Evolutionary conservation across 2,888 invertebrate species (phyloP).

Genomic region (Cynaeus angustus): DNA sequence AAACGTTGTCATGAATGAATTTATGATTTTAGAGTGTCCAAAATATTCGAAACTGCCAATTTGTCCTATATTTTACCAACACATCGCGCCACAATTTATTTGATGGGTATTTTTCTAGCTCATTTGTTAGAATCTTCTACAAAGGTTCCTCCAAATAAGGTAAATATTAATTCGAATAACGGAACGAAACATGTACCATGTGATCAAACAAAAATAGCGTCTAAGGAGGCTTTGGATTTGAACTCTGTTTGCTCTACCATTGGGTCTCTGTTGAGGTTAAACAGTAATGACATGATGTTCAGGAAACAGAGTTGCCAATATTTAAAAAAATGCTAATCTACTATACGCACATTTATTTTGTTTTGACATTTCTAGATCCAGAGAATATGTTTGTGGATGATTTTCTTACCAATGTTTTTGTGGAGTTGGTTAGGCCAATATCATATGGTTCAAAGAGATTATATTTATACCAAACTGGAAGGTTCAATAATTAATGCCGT

Average conservation of each 20-base stretch:
- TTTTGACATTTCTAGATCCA: slow-evolving; percentile 60
- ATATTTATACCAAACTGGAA: slow-evolving; percentile 72
- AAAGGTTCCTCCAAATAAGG: slow-evolving; percentile 13
- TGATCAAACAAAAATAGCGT: too few relatives aligned
- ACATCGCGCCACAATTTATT: slow-evolving; percentile 78
- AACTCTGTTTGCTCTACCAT: too few relatives aligned
- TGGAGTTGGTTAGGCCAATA: slow-evolving; percentile 74
- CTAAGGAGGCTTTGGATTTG: too few relatives aligned
- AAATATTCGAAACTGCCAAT: slow-evolving; percentile 78
- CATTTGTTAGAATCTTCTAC: slow-evolving; percentile 69
- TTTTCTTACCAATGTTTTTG: slow-evolving; percentile 68
- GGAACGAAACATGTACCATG: too few relatives aligned
- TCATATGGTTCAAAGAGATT: slow-evolving; percentile 73
- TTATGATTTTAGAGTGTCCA: slow-evolving; percentile 72
- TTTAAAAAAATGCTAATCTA: too few relatives aligned
- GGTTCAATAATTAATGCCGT: slow-evolving; percentile 75
- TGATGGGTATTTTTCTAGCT: slow-evolving; percentile 77
- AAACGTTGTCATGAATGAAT: too few relatives aligned
- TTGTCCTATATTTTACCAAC: slow-evolving; percentile 79
- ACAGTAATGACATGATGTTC: too few relatives aligned
- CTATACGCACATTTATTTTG: too few relatives aligned
- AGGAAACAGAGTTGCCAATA: too few relatives aligned
- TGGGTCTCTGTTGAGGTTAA: too few relatives aligned
- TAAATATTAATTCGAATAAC: too few relatives aligned
- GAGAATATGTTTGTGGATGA: slow-evolving; percentile 70